Percentiles rank a stretch among this genome's conserved stretches.
Evolutionary conservation across 2,797 vertebrate species (phyloP).

Genomic region (Myripristis murdjan): DNA sequence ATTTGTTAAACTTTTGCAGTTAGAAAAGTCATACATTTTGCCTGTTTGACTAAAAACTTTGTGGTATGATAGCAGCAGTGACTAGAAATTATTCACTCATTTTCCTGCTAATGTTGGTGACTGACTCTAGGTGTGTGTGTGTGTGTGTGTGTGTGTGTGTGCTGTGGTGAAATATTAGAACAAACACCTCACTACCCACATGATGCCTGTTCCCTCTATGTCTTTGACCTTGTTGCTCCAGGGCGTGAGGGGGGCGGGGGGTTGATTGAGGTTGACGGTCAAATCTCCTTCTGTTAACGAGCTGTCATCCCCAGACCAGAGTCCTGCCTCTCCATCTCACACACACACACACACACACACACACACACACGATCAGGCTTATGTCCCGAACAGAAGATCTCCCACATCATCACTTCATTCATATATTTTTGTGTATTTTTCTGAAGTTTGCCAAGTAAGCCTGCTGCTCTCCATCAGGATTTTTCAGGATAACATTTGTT

Average conservation of each 20-base stretch:
- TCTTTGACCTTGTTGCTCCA: constrained; percentile 79
- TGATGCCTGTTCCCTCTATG: constrained; percentile 40
- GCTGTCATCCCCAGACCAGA: constrained; percentile 79
- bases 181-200: constrained; percentile 29
- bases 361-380: no score
- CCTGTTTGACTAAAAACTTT: no score
- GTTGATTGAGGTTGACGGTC: constrained; percentile 70
- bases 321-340: no score
- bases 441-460: constrained; percentile 11
- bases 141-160: not conserved
- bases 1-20: no score
- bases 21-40: no score
- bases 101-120: no score
- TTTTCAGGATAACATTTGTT: not conserved
- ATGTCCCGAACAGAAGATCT: no score
- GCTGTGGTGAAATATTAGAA: constrained; percentile 28
- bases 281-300: constrained; percentile 76
- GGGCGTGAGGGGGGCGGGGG: constrained; percentile 42
- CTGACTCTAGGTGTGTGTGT: no score
- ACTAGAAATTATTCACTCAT: no score
- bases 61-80: no score
- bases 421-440: not conserved
- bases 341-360: constrained; percentile 33
- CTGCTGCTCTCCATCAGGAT: constrained; percentile 30
- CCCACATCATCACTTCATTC: constrained; percentile 37